Evolutionary conservation across 2,113 vertebrate genomes (phyloP), one percentile per base, ranked within the genome.

Genomic region (Oryzias melastigma): DNA sequence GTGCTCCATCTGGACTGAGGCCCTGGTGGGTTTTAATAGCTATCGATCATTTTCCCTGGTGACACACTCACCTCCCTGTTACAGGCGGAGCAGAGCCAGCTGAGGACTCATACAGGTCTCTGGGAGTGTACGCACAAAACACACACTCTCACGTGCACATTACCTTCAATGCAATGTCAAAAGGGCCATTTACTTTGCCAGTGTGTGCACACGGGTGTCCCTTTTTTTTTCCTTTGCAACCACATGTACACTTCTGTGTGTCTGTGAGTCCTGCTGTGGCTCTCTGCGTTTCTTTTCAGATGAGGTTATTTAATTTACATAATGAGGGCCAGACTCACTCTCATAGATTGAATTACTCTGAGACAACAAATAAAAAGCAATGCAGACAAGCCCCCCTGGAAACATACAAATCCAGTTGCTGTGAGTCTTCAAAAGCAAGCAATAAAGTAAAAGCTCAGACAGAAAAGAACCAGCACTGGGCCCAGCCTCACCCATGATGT

Each of bases 251-350:
- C 17, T 44, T 27, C 5, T 50, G 16, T 49, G 49, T 48, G 46
- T 55, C 50, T 55, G 52, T 55, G 48, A 49, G 58, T 67, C 71
- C 69, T 79, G 72, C 77, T 78, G 69, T 42, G 50, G 62, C 73
- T 85, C 80, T 68, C 71, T 61, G 60, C 73, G 63, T 84, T 79
- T 78, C 69, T 68, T 76, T 77, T 68, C 77, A 83, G 76, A 85
- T 78, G 81, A 86, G 80, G 80, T 85, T 80, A 87, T 89, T 89
- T 89, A 58, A 89, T 85, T 82, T 86, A 85, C 88, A 90, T 86
- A 89, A 87, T 87, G 87, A 90, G 81, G 76, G 46, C 78, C 89
- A 86, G 84, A 67, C 87, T 82, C 68, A 82, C 80, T 87, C 82
- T 84, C 61, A 20, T 20, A 85, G 84, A 83, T 85, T 83, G 78